These are phyloP conservation scores for Rhopilema esculentum DNA, from an alignment of 30 jellyfish, hydroid and myxozoan genomes.

Conservation along the genomic window DNA sequence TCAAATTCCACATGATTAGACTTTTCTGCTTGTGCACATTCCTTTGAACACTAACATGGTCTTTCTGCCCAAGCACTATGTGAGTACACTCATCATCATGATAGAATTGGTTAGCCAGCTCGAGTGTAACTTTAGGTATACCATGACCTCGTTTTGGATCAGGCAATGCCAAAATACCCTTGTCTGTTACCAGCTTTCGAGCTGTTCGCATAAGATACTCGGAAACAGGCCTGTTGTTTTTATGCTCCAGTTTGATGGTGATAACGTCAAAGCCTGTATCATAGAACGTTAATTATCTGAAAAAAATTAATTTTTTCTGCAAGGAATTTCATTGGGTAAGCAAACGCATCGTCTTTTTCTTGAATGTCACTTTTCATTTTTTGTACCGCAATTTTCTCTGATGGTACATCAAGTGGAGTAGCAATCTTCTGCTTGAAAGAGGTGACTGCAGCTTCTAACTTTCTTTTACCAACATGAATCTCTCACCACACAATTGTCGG, in stretches of 20 bases:
- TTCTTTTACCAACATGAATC: too few species aligned
- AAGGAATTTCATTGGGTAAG: background rate
- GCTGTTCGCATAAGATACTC: constrained; percentile 11
- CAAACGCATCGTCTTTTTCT: background rate
- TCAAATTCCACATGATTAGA: background rate
- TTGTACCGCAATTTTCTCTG: background rate
- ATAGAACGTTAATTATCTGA: too few species aligned
- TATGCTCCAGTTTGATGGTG: constrained; percentile 3
- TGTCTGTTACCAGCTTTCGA: background rate
- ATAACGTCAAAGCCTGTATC: background rate
- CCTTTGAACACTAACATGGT: background rate
- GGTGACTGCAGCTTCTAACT: background rate
- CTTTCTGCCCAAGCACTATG: constrained; percentile 2
- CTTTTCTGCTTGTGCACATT: background rate
- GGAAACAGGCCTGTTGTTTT: background rate
- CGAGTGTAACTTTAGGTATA: background rate
- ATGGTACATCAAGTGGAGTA: background rate
- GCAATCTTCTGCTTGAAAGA: background rate
- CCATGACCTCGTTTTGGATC: background rate
- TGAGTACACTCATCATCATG: background rate
- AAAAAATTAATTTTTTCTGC: background rate
- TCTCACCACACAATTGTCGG: too few species aligned
- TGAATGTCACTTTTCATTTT: background rate
- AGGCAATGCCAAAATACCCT: constrained; percentile 4
- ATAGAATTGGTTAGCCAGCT: background rate